phyloP scores from a whole-genome alignment of 2,797 vertebrate genomes.

The Rhinoraja longicauda region DNA sequence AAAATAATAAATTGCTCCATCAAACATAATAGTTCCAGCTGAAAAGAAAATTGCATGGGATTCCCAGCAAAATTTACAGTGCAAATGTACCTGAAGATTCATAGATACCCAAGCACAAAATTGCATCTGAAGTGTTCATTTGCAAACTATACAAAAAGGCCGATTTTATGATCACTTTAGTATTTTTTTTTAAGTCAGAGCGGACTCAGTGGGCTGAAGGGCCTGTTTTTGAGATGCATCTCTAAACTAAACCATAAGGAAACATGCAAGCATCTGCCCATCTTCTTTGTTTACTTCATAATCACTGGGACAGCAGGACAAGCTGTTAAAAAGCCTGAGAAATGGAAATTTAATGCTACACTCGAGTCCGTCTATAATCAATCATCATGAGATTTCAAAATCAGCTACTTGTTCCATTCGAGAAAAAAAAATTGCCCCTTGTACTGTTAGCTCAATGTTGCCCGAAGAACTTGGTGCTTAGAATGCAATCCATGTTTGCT shows the following conservation, averaged over 20 bases:
- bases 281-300: not conserved
- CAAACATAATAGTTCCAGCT: not conserved
- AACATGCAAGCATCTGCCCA: not conserved
- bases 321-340: not conserved
- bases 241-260: not conserved
- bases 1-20: not conserved
- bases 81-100: not conserved
- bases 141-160: not conserved
- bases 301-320: not conserved
- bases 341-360: not conserved
- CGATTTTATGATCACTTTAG: too few species aligned
- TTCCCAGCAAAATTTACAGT: not conserved
- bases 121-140: not conserved
- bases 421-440: not conserved
- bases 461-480: too few species aligned
- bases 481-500: too few species aligned
- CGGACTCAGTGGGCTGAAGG: too few species aligned
- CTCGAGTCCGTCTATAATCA: not conserved
- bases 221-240: not conserved
- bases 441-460: not conserved
- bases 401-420: not conserved
- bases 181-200: too few species aligned
- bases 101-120: not conserved
- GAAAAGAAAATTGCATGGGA: not conserved
- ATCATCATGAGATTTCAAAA: not conserved